phyloP scores from a whole-genome alignment of 2,797 vertebrate species.

The Aldrovandia affinis region DNA sequence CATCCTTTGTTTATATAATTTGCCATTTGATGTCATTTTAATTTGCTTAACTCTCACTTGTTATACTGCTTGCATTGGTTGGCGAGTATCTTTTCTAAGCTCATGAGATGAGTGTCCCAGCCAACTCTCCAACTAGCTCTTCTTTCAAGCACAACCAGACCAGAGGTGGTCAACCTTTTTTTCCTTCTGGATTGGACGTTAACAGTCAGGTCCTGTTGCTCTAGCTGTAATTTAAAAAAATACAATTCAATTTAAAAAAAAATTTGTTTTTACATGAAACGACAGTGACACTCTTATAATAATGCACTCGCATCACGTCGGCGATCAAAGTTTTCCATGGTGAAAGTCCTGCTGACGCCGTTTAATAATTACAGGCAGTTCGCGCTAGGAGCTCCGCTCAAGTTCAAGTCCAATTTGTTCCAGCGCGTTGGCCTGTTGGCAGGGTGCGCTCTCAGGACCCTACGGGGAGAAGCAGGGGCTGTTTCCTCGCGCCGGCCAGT shows the following conservation, averaged over 20 bases:
- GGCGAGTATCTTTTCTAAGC: neutral
- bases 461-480: neutral
- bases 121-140: too few species aligned
- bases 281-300: too few species aligned
- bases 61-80: neutral
- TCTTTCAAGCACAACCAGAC: neutral
- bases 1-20: neutral
- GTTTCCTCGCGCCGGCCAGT: neutral
- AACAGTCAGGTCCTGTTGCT: neutral
- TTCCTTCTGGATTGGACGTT: neutral
- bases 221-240: neutral
- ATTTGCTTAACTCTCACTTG: neutral
- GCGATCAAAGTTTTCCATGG: neutral
- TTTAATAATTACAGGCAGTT: neutral
- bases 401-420: constrained; percentile 1
- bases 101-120: neutral
- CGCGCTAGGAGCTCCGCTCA: neutral
- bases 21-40: too few species aligned
- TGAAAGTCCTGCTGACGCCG: neutral
- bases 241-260: too few species aligned
- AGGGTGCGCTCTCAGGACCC: neutral
- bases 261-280: too few species aligned
- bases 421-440: neutral
- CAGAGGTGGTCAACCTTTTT: neutral
- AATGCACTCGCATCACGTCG: neutral